Evolutionary conservation across 2,888 invertebrate genomes (phyloP).

Genomic region (Agriopis aurantiaria): DNA sequence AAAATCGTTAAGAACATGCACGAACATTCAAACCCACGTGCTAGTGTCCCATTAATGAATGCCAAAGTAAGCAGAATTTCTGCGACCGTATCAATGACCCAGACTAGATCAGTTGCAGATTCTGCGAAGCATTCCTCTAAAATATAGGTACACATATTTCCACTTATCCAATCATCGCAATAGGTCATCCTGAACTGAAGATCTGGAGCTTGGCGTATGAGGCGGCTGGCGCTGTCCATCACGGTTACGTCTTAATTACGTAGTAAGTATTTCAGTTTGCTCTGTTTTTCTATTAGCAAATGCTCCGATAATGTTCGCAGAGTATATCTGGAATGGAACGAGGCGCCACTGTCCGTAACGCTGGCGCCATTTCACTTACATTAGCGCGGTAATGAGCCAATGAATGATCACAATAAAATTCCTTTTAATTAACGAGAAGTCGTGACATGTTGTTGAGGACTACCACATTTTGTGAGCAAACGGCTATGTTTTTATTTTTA

Average conservation of each 20-base stretch:
- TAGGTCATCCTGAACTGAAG: conserved; percentile 44
- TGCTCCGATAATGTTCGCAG: conserved; percentile 35
- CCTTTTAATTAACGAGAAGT: conserved; percentile 25
- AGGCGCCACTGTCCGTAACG: conserved; percentile 19
- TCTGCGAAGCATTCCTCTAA: conserved; percentile 25
- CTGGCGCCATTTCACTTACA: conserved; percentile 29
- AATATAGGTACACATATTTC: conserved; percentile 31
- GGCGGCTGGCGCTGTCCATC: conserved; percentile 50
- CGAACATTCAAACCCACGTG: background rate
- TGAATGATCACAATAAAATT: conserved; percentile 30
- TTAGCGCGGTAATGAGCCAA: conserved; percentile 19
- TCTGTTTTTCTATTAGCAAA: conserved; percentile 39
- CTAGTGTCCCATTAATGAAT: conserved; percentile 18
- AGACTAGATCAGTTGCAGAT: conserved; percentile 29
- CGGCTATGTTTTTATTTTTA: conserved; percentile 11
- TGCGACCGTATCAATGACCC: conserved; percentile 31
- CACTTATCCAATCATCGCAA: conserved; percentile 47
- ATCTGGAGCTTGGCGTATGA: conserved; percentile 30
- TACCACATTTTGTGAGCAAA: conserved; percentile 23
- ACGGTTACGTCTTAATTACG: conserved; percentile 45
- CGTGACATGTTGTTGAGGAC: conserved; percentile 25
- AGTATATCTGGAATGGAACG: conserved; percentile 17
- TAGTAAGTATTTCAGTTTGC: conserved; percentile 38
- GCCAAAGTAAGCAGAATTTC: conserved; percentile 24
- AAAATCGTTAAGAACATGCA: background rate